Base-by-base conservation (phyloP, 2,113 vertebrate genomes). In the Vireo altiloquus region DNA sequence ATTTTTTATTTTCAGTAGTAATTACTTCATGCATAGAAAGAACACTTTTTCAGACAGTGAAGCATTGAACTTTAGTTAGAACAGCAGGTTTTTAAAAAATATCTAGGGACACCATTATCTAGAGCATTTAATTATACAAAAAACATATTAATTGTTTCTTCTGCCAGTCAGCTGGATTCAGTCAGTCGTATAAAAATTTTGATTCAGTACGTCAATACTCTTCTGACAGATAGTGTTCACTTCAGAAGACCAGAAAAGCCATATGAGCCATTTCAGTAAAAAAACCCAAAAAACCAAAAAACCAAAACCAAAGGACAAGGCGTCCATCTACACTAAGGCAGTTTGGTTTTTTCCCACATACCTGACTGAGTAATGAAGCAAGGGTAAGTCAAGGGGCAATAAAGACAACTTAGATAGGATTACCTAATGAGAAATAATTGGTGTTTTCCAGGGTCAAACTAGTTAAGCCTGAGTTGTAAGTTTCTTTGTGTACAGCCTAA, bases 351-450 rank as follows among this genome's bases (percentile, higher is more conserved):
- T 53, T 49, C 3, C 6, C 10, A 20, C 20, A 77, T 31, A 70
- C 11, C 13, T 71, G 27, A 37, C 30, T 70, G 25, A 7, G 30
- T 78, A 81, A 59, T 25, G 30, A 92, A 81, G 27, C 21, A 81
- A 53, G 13, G 6, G 11, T 69, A 72, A 93, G 39, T 66, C 79
- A 93, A 90, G 9, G 7, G 9, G 18, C 56, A 94, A 78, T 15
- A 53, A 35, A 35, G 7, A 24, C 56, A 80, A 50, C 28, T 86
- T 88, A 90, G 53, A 77, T 0, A 69, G 30, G 21, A 80, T 21
- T 69, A 70, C 39, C 44, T 89, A 81, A 47, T 49, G 50, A 90
- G 64, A 95, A 92, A 83, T 94, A 92, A 89, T 74, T 75, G 35
- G 4, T 44, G 44, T 71, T 96, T 93, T 87, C 80, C 68, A 75